Conservation (phyloP, 2,888 invertebrate species). For the Notodonta ziczac region DNA sequence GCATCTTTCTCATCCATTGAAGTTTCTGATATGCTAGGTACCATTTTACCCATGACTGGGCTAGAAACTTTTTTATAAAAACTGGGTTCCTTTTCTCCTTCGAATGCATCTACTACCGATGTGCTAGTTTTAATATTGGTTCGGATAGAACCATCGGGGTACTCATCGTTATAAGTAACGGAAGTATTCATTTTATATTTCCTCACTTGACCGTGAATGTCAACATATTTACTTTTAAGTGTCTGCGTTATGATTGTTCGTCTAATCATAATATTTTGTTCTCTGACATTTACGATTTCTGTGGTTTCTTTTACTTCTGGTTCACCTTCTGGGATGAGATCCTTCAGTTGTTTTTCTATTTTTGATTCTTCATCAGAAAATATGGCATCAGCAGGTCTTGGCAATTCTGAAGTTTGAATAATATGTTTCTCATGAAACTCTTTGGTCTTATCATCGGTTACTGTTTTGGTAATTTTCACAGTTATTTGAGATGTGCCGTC, state of each 20-base stretch:
- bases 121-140: slow-evolving; percentile 28
- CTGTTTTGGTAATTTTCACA: slow-evolving; percentile 5
- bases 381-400: not conserved
- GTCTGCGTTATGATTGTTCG: not conserved
- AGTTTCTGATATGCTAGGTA: not conserved
- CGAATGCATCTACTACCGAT: slow-evolving; percentile 27
- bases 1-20: not conserved
- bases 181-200: slow-evolving; percentile 2
- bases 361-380: slow-evolving; percentile 6
- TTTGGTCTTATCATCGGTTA: slow-evolving; percentile 3
- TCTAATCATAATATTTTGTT: slow-evolving; percentile 8
- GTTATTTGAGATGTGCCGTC: slow-evolving; percentile 12
- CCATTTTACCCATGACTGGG: slow-evolving; percentile 6
- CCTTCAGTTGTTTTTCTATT: slow-evolving; percentile 17
- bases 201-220: slow-evolving; percentile 3
- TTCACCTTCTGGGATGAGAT: slow-evolving; percentile 10
- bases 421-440: slow-evolving; percentile 6
- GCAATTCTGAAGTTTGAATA: not conserved
- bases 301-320: slow-evolving; percentile 17
- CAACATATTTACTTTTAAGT: slow-evolving; percentile 4
- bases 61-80: slow-evolving; percentile 20
- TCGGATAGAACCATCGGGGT: slow-evolving; percentile 29
- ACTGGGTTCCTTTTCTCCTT: slow-evolving; percentile 14
- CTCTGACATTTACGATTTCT: slow-evolving; percentile 12
- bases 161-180: slow-evolving; percentile 16